Base-by-base conservation (phyloP, 2,888 invertebrate genomes). In the Neoascia interrupta region DNA sequence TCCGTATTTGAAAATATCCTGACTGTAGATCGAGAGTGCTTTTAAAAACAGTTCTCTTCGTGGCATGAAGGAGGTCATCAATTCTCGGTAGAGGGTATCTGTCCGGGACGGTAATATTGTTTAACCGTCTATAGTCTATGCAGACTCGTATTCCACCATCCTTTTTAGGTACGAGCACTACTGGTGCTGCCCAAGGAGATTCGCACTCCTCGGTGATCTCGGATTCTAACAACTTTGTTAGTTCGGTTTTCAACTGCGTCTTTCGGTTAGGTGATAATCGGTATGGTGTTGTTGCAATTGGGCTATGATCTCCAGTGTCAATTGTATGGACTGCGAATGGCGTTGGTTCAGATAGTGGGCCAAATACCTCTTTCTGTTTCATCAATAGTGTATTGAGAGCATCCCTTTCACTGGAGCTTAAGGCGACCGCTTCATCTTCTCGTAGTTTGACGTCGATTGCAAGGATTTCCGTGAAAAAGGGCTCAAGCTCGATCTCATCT, bases 181-280 rank as follows among this genome's bases (percentile, higher is more conserved):
- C 83, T 6, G 85, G 87, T 10, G 86, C 82, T 3, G 85, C 82
- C 86, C 86, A 88, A 1, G 85, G 83, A 0, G 85, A 86, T 16
- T 87, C 86, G 53, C 85, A 85, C 41, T 86, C 85, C 60, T 87
- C 86, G 5, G 88, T 86, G 1, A 88, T 81, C 2, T 79, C 84
- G 1, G 83, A 79, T 2, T 81, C 23, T 4, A 86, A 34, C 84
- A 87, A 83, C 43, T 81, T 19, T 18, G 53, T 82, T 0, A 87
- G 39, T 72, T 87, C 72, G 1, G 1, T 6, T 49, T 49, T 66
- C 4, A 76, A 26, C n/a, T 76, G 49, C 0, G 15, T 15, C 84
- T 31, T 54, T 13, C 81, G 82, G 0, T 73, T 45, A 15, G 85
- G 84, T 3, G 85, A 83, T 26, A 87, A 51, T 15, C 85, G 68